Percentiles rank a stretch among this genome's conserved stretches.
phyloP scores from a whole-genome alignment of 2,797 vertebrate species.

The Nothura maculosa region DNA sequence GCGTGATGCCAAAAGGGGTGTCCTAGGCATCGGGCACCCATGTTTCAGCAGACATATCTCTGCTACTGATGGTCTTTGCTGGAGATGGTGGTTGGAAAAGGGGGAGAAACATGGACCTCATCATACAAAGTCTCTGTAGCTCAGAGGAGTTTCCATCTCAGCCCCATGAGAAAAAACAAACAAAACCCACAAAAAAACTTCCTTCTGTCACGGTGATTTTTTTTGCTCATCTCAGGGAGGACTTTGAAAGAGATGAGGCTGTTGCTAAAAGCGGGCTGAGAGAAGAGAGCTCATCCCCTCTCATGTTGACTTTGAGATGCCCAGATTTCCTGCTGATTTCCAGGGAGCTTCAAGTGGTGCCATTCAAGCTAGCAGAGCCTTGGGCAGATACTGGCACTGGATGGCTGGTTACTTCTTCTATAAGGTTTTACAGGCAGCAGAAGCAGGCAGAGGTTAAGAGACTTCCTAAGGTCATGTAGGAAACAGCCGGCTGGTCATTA shows the following conservation, averaged over 20 bases:
- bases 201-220: not conserved
- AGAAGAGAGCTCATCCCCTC: not conserved
- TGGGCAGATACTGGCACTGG: not conserved
- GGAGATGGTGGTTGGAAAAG: not conserved
- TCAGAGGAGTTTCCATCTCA: not conserved
- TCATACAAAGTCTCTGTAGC: not conserved
- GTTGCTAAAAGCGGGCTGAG: not conserved
- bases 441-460: slow-evolving; percentile 20
- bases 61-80: not conserved
- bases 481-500: slow-evolving; percentile 32
- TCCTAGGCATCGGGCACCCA: not conserved
- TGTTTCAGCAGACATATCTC: not conserved
- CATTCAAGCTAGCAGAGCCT: not conserved
- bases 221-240: not conserved
- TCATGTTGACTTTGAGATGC: not conserved
- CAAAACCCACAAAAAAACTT: not conserved
- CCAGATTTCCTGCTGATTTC: not conserved
- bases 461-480: slow-evolving; percentile 33
- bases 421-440: not conserved
- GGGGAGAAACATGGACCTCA: not conserved
- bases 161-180: not conserved
- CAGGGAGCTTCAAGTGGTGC: not conserved
- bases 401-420: not conserved
- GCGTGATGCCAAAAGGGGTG: not conserved
- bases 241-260: not conserved